Percentiles rank a stretch among this genome's conserved stretches.
These are phyloP conservation scores for Arge pagana DNA, from an alignment of 2,888 invertebrate species.

Conservation along the genomic window DNA sequence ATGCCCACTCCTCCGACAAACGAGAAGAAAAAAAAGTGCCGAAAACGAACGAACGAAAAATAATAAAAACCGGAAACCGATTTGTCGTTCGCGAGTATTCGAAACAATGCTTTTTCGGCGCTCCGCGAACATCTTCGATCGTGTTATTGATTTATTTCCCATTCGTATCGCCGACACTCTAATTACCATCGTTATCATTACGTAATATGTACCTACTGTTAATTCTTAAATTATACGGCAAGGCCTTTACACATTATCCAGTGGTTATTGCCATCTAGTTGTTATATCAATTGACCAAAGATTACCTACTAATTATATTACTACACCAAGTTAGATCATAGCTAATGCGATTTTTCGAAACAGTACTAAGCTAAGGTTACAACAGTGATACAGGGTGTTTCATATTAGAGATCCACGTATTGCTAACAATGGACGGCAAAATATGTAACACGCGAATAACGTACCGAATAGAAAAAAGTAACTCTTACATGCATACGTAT, in stretches of 20 bases:
- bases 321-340: conserved; percentile 22
- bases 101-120: too few species aligned
- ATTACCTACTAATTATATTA: conserved; percentile 29
- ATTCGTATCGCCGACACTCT: conserved; percentile 35
- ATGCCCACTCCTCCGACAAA: conserved; percentile 41
- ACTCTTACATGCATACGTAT: conserved; percentile 5
- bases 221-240: conserved; percentile 17
- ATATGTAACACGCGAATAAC: conserved; percentile 21
- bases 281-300: conserved; percentile 56
- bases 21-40: conserved; percentile 23
- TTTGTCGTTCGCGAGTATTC: too few species aligned
- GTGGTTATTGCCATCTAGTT: conserved; percentile 40
- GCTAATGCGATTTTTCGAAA: conserved; percentile 14
- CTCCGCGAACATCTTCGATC: background rate
- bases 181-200: conserved; percentile 35
- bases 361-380: conserved; percentile 20
- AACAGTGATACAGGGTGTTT: conserved; percentile 26
- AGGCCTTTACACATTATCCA: conserved; percentile 26
- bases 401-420: conserved; percentile 21
- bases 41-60: conserved; percentile 32
- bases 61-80: conserved; percentile 19
- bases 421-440: conserved; percentile 18
- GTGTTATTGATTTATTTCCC: conserved; percentile 12
- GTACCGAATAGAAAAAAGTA: conserved; percentile 1
- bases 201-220: conserved; percentile 24